Percentiles rank a stretch among this genome's conserved stretches.
Evolutionary conservation across 2,797 vertebrate species (phyloP).

Genomic region (Danionella dracula): DNA sequence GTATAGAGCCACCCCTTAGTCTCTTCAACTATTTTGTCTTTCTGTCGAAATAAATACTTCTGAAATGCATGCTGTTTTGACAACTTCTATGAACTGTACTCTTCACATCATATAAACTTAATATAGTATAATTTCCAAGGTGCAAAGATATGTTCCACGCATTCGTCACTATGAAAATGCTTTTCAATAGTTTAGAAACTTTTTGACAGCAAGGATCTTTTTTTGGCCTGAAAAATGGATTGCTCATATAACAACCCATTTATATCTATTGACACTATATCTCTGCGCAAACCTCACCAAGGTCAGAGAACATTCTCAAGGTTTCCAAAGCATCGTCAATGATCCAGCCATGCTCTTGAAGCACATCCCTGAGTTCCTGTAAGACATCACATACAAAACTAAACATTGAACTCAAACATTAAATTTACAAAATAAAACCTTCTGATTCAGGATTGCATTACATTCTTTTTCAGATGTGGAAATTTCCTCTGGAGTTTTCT

Average conservation of each 20-base stretch:
- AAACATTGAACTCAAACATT: neutral
- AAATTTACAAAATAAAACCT: neutral
- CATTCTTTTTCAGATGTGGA: constrained; percentile 74
- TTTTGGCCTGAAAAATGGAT: neutral
- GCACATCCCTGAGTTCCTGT: constrained; percentile 79
- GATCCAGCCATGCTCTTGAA: constrained; percentile 77
- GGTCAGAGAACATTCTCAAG: constrained; percentile 72
- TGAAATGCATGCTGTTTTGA: too few relatives aligned
- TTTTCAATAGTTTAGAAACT: too few relatives aligned
- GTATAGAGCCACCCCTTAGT: too few relatives aligned
- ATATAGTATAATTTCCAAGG: too few relatives aligned
- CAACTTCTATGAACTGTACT: too few relatives aligned
- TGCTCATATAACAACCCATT: neutral
- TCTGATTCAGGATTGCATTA: constrained; percentile 49
- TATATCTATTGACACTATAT: neutral
- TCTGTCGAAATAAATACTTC: too few relatives aligned
- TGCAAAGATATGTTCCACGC: too few relatives aligned
- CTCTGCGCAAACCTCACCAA: constrained; percentile 37
- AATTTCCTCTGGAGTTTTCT: constrained; percentile 73
- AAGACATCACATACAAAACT: neutral
- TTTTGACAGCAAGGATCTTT: too few relatives aligned
- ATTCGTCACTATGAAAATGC: too few relatives aligned
- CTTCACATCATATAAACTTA: too few relatives aligned
- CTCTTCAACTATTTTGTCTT: too few relatives aligned
- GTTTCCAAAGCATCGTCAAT: constrained; percentile 78